Evolutionary conservation across 2,113 vertebrate species (phyloP), one percentile per base, ranked within the genome.

Genomic region (Leucopsar rothschildi): DNA sequence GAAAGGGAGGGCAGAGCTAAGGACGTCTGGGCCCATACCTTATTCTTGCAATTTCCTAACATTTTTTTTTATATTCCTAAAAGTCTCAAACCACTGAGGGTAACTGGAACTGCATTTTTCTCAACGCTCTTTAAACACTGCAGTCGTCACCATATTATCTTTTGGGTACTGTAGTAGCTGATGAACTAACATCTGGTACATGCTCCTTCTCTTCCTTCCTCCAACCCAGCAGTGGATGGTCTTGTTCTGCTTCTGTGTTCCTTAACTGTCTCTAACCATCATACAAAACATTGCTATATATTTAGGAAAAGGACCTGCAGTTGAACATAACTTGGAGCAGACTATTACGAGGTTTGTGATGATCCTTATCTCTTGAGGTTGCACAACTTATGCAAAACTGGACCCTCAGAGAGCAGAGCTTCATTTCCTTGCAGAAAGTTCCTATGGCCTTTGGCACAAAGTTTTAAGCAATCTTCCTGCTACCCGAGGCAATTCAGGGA

Each of bases 1-100:
- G 35, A 81, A 93, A 69, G 4, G 4, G 6, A 92, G 9, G 27
- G 11, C 24, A 44, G 19, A 69, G 12, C 22, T 78, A 47, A 66
- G 33, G 35, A 66, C 8, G 1, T 49, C n/a, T 72, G 39, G 19
- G 15, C 28, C 60, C 0, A 0, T 37, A 40, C 10, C 37, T 77
- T 72, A 31, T 42, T 68, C 33, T 33, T 70, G 10, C 27, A 56
- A 33, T 39, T 86, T 83, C 35, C 27, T 52, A 15, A 25, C 5
- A 28, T 55, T 31, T 47, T 68, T 31, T 47, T 68, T 86, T 35
- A 5, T 49, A 68, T 49, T 88, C 40, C 37, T 28, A 68, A 72
- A 82, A 82, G 24, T 42, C 31, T 84, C 33, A 75, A 90, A 90
- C 64, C 40, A 72, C 49, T 82, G 15, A 12, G 35, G 13, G 70